Evolutionary conservation across 2,888 invertebrate genomes (phyloP).

Genomic region (Acanthosoma haemorrhoidale): DNA sequence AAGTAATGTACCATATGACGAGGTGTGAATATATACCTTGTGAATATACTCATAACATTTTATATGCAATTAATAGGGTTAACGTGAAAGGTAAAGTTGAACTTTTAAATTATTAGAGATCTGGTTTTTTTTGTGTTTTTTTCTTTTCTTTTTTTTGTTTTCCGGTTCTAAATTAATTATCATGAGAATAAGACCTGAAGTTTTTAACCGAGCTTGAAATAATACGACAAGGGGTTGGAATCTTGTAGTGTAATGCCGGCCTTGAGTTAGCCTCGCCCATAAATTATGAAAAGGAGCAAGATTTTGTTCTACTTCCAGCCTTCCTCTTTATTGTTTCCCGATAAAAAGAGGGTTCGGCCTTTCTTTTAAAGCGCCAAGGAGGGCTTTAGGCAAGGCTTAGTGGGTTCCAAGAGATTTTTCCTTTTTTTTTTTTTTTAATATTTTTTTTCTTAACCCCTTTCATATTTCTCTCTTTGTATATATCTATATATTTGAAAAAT

Average conservation of each 20-base stretch:
- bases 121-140: no score
- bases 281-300: constrained; percentile 12
- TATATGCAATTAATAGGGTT: no score
- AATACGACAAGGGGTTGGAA: background rate
- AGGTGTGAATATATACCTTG: no score
- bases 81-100: no score
- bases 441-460: no score
- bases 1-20: no score
- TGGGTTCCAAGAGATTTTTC: constrained; percentile 1
- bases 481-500: constrained; percentile 1
- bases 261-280: background rate
- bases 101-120: no score
- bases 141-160: no score
- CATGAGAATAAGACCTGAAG: no score
- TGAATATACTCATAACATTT: no score
- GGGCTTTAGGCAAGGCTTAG: background rate
- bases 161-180: no score
- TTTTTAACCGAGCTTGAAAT: background rate
- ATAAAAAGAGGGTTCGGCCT: background rate
- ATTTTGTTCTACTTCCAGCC: background rate
- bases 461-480: background rate
- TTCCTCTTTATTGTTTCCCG: background rate
- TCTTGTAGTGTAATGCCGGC: background rate
- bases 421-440: no score
- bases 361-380: background rate